Conservation (phyloP, 2,888 invertebrate genomes). For the Philonicus albiceps region DNA sequence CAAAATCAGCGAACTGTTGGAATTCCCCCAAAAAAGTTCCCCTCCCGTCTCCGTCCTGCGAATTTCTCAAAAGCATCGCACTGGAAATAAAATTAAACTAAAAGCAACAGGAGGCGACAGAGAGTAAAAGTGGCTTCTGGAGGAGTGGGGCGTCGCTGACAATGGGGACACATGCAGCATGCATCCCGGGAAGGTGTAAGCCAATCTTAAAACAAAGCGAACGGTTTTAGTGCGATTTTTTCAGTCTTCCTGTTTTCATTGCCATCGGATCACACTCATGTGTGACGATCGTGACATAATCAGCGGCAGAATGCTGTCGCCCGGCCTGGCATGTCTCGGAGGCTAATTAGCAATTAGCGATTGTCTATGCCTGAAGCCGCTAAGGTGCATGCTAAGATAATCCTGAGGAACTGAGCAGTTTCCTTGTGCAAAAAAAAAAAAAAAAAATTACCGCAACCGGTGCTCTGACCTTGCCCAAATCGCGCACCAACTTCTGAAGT, state of each 20-base stretch:
- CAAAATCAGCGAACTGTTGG: slow-evolving; percentile 21
- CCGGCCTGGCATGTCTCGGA: not conserved
- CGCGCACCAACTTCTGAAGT: not conserved
- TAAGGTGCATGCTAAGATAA: not conserved
- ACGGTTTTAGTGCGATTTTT: not conserved
- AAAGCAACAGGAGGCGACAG: not conserved
- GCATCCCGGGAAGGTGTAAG: not conserved
- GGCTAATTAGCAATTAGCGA: not conserved
- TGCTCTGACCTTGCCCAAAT: not conserved
- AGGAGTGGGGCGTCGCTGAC: not conserved
- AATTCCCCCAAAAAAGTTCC: not conserved
- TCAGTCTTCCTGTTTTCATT: slow-evolving; percentile 31
- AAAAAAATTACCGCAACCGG: not conserved
- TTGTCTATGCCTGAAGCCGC: not conserved
- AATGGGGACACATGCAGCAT: not conserved
- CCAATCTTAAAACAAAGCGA: not conserved
- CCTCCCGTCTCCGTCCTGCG: not conserved
- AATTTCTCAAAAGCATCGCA: not conserved
- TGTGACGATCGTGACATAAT: slow-evolving; percentile 38
- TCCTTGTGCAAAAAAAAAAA: not conserved
- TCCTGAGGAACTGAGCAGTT: not conserved
- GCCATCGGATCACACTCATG: slow-evolving; percentile 36
- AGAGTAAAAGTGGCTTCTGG: not conserved
- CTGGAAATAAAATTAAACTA: not conserved
- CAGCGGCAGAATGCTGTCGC: not conserved